These are phyloP conservation scores for Sarcophaga bullata DNA, from an alignment of 1,140 invertebrate genomes.

Conservation along the genomic window DNA sequence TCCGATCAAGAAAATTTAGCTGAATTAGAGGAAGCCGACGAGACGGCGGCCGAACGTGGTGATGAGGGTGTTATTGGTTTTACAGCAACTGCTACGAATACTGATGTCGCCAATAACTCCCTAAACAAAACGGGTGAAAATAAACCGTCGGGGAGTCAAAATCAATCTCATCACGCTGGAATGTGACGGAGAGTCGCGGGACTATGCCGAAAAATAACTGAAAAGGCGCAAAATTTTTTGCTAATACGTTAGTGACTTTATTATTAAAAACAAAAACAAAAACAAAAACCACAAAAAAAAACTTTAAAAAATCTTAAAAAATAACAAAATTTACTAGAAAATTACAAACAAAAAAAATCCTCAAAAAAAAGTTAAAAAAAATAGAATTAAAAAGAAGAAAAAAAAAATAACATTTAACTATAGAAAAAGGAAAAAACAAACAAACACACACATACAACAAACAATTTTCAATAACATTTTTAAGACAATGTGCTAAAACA, in stretches of 20 bases:
- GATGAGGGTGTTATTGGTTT: conserved; percentile 36
- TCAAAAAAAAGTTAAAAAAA: not conserved
- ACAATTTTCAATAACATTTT: conserved; percentile 42
- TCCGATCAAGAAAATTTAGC: conserved; percentile 73
- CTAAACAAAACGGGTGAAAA: conserved; percentile 60
- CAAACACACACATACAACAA: not conserved
- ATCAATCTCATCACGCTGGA: conserved; percentile 68
- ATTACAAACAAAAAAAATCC: conserved; percentile 42
- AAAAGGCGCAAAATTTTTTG: conserved; percentile 76
- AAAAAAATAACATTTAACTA: not conserved
- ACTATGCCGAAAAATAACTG: conserved; percentile 85
- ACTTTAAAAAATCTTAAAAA: conserved; percentile 31
- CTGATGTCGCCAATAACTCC: conserved; percentile 48
- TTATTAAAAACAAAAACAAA: conserved; percentile 48
- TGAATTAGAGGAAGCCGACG: conserved; percentile 71
- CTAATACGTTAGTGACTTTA: conserved; percentile 64
- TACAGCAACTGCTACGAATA: no score
- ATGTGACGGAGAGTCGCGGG: conserved; percentile 89
- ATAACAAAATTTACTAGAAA: conserved; percentile 38
- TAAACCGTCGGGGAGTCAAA: conserved; percentile 68
- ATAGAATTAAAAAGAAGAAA: conserved; percentile 30
- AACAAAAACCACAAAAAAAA: conserved; percentile 29
- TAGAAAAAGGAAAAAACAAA: conserved; percentile 4
- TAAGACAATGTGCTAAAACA: conserved; percentile 36
- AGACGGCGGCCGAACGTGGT: conserved; percentile 67